Percentiles rank a stretch among this genome's conserved stretches.
Evolutionary conservation across 2,797 vertebrate genomes (phyloP).

Genomic region (Mus spretus): DNA sequence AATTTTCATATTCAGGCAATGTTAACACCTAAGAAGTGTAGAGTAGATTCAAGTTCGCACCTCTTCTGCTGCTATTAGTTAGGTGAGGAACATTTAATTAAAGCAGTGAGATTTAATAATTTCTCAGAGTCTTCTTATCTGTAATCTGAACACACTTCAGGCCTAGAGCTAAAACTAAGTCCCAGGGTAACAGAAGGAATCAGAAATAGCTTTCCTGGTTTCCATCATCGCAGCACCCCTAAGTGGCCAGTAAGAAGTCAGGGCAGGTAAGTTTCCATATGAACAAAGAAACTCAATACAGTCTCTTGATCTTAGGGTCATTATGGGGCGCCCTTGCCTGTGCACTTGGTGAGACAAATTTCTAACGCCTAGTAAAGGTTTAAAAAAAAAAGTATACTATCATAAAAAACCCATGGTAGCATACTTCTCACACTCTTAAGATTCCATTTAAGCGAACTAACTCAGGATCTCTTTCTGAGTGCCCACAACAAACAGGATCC

Average conservation of each 20-base stretch:
- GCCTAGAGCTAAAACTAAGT: constrained; percentile 57
- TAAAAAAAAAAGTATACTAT: background rate
- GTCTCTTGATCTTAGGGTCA: background rate
- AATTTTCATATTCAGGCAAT: constrained; percentile 73
- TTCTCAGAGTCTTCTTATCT: constrained; percentile 70
- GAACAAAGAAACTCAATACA: background rate
- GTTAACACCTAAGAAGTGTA: constrained; percentile 73
- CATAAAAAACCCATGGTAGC: background rate
- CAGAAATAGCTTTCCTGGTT: constrained; percentile 32
- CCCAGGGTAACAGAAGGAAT: constrained; percentile 30
- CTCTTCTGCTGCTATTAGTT: constrained; percentile 74
- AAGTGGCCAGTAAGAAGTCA: background rate
- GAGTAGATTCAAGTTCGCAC: constrained; percentile 72
- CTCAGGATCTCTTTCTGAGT: background rate
- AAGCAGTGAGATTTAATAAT: constrained; percentile 75
- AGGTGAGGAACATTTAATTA: constrained; percentile 80
- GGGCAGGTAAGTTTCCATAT: background rate
- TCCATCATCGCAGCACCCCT: background rate
- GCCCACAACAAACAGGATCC: background rate
- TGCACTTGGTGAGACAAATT: background rate
- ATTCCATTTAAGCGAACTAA: background rate
- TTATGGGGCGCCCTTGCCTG: background rate
- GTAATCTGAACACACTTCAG: constrained; percentile 57
- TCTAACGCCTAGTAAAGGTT: constrained; percentile 7
- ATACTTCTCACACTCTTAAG: background rate